Base-by-base conservation (phyloP, 2,113 vertebrate species). In the Brachirus orientalis region DNA sequence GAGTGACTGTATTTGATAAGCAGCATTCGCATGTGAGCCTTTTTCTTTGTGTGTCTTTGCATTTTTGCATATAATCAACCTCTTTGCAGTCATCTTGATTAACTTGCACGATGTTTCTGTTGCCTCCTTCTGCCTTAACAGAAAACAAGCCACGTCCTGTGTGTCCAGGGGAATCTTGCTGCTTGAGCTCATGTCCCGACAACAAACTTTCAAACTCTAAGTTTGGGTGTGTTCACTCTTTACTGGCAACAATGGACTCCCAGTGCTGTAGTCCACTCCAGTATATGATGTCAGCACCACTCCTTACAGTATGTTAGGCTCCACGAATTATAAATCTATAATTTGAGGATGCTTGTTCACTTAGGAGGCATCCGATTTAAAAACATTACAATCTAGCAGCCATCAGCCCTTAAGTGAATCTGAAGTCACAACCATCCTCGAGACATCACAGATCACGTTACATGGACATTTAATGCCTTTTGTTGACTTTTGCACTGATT, bases 351-450 rank as follows among this genome's bases (percentile, higher is more conserved):
- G 59, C 14, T n/a, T 63, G 63, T 66, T 77, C 83, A 82, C 74
- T 80, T 60, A 63, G 58, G 79, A 86, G 48, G 18, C 68, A 68
- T 85, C 61, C 52, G 44, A 73, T 69, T 66, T 63, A 61, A 75
- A 88, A 85, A 82, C 74, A 85, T 70, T 62, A 57, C 17, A 62
- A 70, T 79, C 68, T n/a, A 63, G 48, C 72, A 75, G 72, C 70
- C 74, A 86, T 85, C 82, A 87, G 59, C 56, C 44, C 57, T 69
- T 83, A 77, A 88, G 54, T 70, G 47, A 79, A 84, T 88, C 63
- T 77, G 47, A 74, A 84, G 51, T 79, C 87, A 73, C 73, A 63
- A 17, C 68, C 71, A 22, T 18, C 41, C 53, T 38, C 14, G 9
- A 80, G 71, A 78, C 77, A 78, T 63, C 22, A 54, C 54, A 47